phyloP scores from a whole-genome alignment of 2,113 vertebrate species.

The Sigmodon hispidus region DNA sequence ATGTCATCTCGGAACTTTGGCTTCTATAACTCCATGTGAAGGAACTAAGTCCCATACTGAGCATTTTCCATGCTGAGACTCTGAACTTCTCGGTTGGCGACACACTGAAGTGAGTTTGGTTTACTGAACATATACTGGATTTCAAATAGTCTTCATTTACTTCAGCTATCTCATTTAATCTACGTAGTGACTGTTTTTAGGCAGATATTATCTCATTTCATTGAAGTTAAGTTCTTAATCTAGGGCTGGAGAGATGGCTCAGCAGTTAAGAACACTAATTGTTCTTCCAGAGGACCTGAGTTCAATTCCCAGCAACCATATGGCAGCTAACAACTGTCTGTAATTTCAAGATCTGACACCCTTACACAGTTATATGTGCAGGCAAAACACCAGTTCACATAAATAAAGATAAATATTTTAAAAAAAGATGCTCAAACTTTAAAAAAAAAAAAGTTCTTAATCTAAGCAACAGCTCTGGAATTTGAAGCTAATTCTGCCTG shows the following conservation, averaged over 20 bases:
- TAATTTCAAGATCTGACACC: no score
- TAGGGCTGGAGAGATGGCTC: no score
- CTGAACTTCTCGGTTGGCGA: neutral
- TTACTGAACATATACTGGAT: neutral
- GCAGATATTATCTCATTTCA: neutral
- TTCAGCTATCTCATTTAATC: neutral
- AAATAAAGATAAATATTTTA: no score
- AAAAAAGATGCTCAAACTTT: no score
- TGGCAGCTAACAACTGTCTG: no score
- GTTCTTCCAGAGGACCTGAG: no score
- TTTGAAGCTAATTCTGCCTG: neutral
- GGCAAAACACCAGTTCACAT: no score
- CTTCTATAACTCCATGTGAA: neutral
- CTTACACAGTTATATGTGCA: no score
- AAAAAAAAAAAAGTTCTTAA: constrained; percentile 14
- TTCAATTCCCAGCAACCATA: no score
- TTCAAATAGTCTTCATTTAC: neutral
- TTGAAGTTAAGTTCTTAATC: neutral
- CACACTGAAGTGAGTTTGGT: neutral
- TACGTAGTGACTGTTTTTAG: neutral
- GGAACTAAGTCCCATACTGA: neutral
- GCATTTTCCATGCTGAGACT: neutral
- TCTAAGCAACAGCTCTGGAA: constrained; percentile 1
- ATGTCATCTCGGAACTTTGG: neutral
- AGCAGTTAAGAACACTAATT: no score